Base-by-base conservation (phyloP, 2,113 vertebrate genomes). In the Ellobius talpinus region DNA sequence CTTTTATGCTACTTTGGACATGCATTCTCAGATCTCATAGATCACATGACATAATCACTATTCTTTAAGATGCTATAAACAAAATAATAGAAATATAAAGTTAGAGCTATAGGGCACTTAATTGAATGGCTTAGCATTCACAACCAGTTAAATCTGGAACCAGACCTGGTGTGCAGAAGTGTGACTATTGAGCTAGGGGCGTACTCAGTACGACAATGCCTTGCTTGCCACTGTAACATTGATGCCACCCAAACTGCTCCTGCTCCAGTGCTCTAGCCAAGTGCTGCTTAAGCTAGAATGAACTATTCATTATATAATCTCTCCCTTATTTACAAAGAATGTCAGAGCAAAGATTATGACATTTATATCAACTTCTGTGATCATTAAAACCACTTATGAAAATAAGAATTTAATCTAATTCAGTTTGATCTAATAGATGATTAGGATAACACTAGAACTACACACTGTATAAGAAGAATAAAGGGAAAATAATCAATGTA, bases 11-110 rank as follows among this genome's bases (percentile, higher is more conserved):
- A 36, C 2, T 65, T 42, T 5, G 65, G 45, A 42, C 39, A 70
- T 61, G 68, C 16, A 92, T 14, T 65, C 12, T 76, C 11, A 87
- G 36, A 50, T 68, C 0, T 89, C 61, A 39, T 31, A 47, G 7
- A 70, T 47, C 31, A 11, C 47, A 4, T 39, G 21, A 70, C 45
- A 8, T 87, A 93, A 68, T 2, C 10, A 29, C 10, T 63, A 31
- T n/a, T 65, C 87, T 77, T 97, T 86, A 63, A 94, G 0, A 93
- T 19, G n/a, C 84, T 9, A 78, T 90, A 90, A 95, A n/a, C 3
- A 19, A 72, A 87, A 78, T 14, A 55, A 72, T 7, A 81, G 12
- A 29, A 63, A 50, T 52, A 47, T 19, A 73, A 47, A 95, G 7
- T 23, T 9, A 55, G 36, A 85, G 5, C 36, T 39, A 55, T 5